Percentiles rank a stretch among this genome's conserved stretches.
These are phyloP conservation scores for Bombus picipes DNA, from an alignment of 1,140 invertebrate species.

Conservation along the genomic window DNA sequence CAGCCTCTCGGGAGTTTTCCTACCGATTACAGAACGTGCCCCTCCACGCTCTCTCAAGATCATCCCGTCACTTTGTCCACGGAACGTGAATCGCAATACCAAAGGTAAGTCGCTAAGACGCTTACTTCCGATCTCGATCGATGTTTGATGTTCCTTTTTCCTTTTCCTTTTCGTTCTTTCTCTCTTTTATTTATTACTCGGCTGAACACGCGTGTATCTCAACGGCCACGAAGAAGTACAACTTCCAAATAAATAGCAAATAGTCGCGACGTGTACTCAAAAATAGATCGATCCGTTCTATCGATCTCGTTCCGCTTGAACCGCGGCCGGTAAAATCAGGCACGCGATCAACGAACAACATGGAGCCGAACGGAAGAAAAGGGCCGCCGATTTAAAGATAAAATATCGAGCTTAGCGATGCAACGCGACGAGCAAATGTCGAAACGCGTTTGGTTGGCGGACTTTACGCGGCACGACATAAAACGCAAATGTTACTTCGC, in stretches of 20 bases:
- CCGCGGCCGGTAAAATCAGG: not conserved
- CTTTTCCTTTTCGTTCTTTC: no score
- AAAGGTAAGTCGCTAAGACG: not conserved
- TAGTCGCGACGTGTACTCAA: not conserved
- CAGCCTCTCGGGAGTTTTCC: not conserved
- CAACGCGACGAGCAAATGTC: not conserved
- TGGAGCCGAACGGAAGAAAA: no score
- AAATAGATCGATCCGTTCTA: not conserved
- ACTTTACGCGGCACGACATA: not conserved
- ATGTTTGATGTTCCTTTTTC: not conserved
- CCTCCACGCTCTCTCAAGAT: not conserved
- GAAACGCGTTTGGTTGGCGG: not conserved
- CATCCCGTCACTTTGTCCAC: not conserved
- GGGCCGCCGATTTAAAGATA: not conserved
- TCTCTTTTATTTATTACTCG: not conserved
- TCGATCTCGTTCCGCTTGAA: not conserved
- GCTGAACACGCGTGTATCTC: no score
- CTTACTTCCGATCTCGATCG: not conserved
- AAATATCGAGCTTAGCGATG: not conserved
- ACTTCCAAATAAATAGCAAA: not conserved
- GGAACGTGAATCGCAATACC: not conserved
- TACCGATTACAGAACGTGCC: not conserved
- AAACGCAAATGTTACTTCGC: constrained; percentile 1
- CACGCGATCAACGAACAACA: not conserved
- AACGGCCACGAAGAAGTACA: not conserved